Conservation (phyloP, 2,113 vertebrate genomes). For the Gavialis gangeticus region DNA sequence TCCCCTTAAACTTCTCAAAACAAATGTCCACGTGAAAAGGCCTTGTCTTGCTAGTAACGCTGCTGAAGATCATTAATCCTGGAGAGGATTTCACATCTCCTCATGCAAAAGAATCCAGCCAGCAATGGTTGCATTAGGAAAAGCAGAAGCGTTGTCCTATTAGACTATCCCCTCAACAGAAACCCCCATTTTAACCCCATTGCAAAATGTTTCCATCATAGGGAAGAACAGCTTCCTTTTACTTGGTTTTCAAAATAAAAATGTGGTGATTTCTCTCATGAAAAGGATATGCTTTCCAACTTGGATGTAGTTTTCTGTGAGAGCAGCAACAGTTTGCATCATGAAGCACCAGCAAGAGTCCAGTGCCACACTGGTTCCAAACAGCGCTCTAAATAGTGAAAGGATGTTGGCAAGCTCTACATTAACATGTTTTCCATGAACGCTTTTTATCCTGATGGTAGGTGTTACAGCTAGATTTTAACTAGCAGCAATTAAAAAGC, state of each 20-base stretch:
- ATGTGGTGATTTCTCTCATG: background rate
- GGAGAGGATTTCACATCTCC: background rate
- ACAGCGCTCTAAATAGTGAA: background rate
- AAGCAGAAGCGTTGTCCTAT: background rate
- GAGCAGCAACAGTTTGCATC: background rate
- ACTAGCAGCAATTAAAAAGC: background rate
- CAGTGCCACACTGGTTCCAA: background rate
- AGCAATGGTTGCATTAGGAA: background rate
- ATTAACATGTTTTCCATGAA: background rate
- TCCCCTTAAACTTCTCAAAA: too few species aligned
- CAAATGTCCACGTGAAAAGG: too few species aligned
- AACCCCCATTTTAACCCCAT: background rate
- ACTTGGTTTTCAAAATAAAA: background rate
- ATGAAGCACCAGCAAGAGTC: background rate
- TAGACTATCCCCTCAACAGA: background rate
- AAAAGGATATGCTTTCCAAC: background rate
- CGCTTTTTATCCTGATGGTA: background rate
- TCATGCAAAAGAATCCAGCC: background rate
- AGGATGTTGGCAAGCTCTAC: background rate
- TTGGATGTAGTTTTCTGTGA: background rate
- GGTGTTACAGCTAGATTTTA: background rate
- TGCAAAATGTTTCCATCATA: background rate
- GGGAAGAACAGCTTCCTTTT: background rate
- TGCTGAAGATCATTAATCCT: too few species aligned
- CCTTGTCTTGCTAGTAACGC: too few species aligned